Evolutionary conservation across 1,140 invertebrate species (phyloP).

Genomic region (Megalopta genalis): DNA sequence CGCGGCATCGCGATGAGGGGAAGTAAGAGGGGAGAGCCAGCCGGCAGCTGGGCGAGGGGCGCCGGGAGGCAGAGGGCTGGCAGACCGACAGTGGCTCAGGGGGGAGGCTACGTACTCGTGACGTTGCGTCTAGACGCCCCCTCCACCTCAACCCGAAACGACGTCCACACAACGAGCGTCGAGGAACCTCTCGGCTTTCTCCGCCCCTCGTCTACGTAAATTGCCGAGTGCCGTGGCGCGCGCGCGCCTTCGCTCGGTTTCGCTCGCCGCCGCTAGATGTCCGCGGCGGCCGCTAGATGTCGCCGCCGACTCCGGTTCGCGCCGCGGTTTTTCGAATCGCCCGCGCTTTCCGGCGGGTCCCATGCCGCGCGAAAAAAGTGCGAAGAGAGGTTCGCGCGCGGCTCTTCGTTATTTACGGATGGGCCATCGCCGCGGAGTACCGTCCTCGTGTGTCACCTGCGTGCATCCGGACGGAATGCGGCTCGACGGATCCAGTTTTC

Average conservation of each 20-base stretch:
- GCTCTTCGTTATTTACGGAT: background rate
- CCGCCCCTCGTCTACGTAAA: constrained; percentile 37
- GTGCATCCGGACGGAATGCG: background rate
- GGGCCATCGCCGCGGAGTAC: background rate
- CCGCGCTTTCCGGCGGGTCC: constrained; percentile 11
- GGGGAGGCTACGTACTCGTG: constrained; percentile 75
- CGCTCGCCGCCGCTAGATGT: background rate
- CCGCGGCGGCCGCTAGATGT: constrained; percentile 42
- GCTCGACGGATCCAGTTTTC: background rate
- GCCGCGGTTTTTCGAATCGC: constrained; percentile 25
- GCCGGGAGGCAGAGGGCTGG: constrained; percentile 44
- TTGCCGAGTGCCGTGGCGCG: constrained; percentile 18
- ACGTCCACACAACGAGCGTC: constrained; percentile 62
- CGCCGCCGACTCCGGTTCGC: constrained; percentile 4
- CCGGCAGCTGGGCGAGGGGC: constrained; percentile 22
- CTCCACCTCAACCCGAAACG: constrained; percentile 75
- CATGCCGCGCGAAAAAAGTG: background rate
- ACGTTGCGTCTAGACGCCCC: constrained; percentile 80
- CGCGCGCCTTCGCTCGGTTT: background rate
- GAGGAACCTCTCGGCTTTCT: constrained; percentile 56
- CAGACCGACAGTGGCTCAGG: constrained; percentile 55
- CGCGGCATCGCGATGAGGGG: constrained; percentile 56
- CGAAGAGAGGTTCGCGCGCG: background rate
- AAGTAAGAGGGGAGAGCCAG: constrained; percentile 32
- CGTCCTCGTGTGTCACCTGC: background rate